Evolutionary conservation across 2,888 invertebrate species (phyloP), one percentile per base, ranked within the genome.

Genomic region (Erynnis tages): DNA sequence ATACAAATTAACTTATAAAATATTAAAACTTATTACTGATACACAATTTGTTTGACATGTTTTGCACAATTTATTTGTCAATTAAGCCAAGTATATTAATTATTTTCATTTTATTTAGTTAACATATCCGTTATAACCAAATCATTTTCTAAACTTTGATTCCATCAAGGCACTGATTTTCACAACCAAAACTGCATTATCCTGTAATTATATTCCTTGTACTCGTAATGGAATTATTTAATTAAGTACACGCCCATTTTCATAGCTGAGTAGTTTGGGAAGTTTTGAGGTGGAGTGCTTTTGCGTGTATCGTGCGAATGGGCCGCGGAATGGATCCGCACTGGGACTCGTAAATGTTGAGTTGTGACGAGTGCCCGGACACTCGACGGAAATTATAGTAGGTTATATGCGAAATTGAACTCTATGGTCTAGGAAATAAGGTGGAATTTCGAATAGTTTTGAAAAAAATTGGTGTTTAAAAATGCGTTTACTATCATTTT

Each of bases 291-390:
- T 60, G 71, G 79, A 82, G 82, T 82, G 81, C 81, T 81, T 82
- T 82, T 79, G 75, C 81, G 74, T 83, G 82, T 83, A 73, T 71
- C 74, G 71, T 68, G 71, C 67, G 73, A 77, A 76, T 73, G 77
- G 68, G 70, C 13, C 43, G 76, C 74, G 72, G 73, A 79, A 80
- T 80, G 75, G 77, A 79, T 76, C 69, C 68, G 60, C n/a, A n/a
- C 30, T 60, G 65, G 60, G 60, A 69, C 58, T 75, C 78, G 76
- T 82, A 82, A 79, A 82, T 80, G 76, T 76, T 70, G 66, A 71
- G 76, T 77, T 73, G 70, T 63, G 74, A 72, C 71, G 71, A 67
- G 64, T 75, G 78, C 76, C 79, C 69, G 77, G 76, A 71, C 78
- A 67, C 62, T 50, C 56, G 61, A 34, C 23, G 17, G 2, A 11